A percentile compares a stretch with the other conserved stretches of the same genome.
phyloP scores from a whole-genome alignment of 2,888 invertebrate species.

The Xestia c-nigrum region DNA sequence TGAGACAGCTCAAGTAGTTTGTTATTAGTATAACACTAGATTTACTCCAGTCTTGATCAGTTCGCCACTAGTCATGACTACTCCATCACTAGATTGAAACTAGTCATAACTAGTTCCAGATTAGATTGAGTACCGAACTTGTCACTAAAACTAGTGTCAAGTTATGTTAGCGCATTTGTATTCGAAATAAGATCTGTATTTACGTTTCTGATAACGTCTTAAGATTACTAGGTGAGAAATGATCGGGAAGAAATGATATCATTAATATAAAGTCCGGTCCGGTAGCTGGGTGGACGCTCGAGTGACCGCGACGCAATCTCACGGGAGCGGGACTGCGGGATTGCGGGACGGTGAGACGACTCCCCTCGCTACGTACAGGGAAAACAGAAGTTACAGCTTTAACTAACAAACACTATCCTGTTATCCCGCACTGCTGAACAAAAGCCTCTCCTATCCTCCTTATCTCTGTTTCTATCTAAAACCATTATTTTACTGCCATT shows the following conservation, averaged over 20 bases:
- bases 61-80: not conserved
- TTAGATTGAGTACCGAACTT: not conserved
- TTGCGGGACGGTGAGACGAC: not conserved
- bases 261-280: conserved; percentile 31
- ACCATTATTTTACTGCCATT: not conserved
- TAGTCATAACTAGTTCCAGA: too few species aligned
- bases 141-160: not conserved
- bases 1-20: not conserved
- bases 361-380: not conserved
- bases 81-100: not conserved
- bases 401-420: not conserved
- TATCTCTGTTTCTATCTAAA: not conserved
- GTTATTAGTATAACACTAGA: not conserved
- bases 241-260: conserved; percentile 18
- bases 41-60: not conserved
- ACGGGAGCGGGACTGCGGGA: not conserved
- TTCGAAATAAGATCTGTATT: not conserved
- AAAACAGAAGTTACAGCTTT: conserved; percentile 16
- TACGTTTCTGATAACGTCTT: not conserved
- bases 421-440: not conserved
- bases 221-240: not conserved
- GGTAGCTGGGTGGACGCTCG: conserved; percentile 20
- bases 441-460: not conserved
- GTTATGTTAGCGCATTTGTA: not conserved
- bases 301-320: conserved; percentile 40